Conservation (phyloP, 2,888 invertebrate genomes). For the Chironomus riparius region DNA sequence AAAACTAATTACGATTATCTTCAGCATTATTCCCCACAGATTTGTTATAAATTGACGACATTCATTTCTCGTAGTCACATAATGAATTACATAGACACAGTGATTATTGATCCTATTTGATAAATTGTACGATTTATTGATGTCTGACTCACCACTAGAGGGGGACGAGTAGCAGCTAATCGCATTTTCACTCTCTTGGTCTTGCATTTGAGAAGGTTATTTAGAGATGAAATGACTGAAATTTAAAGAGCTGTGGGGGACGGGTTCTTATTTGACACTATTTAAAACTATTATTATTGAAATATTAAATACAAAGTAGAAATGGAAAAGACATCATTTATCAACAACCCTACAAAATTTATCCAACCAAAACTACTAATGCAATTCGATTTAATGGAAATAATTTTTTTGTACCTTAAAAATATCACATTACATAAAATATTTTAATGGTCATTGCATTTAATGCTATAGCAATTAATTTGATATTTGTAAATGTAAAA, state of each 20-base stretch:
- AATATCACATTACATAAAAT: background rate
- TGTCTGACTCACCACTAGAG: background rate
- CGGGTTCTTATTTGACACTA: too few relatives aligned
- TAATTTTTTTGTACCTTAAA: background rate
- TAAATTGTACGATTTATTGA: constrained; percentile 23
- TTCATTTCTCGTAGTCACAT: too few relatives aligned
- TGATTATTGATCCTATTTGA: constrained; percentile 18
- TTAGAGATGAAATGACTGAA: background rate
- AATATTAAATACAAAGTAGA: too few relatives aligned
- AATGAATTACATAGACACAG: too few relatives aligned
- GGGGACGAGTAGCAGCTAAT: constrained; percentile 4
- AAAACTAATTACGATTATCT: too few relatives aligned
- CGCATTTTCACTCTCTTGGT: background rate
- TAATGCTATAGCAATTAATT: constrained; percentile 10
- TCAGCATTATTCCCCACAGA: too few relatives aligned
- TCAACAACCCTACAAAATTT: too few relatives aligned
- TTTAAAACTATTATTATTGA: too few relatives aligned
- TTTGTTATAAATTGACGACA: too few relatives aligned
- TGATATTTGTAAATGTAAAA: background rate
- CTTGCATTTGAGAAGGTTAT: background rate
- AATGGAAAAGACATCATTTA: too few relatives aligned
- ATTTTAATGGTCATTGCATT: background rate
- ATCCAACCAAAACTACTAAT: background rate
- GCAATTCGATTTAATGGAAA: background rate
- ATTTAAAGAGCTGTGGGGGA: background rate